These are phyloP conservation scores for Echinops telfairi DNA, from an alignment of 2,113 vertebrate species.

Conservation along the genomic window DNA sequence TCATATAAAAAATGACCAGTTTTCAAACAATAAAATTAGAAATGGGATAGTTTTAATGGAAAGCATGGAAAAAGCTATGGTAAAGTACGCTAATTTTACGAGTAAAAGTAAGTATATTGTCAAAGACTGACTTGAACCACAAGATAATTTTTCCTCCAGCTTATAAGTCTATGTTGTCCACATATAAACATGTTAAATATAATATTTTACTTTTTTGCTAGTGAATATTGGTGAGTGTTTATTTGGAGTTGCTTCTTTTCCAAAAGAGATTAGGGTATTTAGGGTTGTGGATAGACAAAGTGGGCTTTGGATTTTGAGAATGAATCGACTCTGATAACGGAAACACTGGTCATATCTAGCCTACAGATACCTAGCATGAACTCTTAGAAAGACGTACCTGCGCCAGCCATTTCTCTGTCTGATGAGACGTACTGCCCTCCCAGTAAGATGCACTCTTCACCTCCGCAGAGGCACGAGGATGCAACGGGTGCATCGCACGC, in stretches of 20 bases:
- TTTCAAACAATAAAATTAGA: background rate
- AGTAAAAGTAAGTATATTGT: background rate
- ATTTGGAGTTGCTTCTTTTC: conserved; percentile 40
- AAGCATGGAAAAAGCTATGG: background rate
- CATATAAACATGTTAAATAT: background rate
- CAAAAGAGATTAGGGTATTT: background rate
- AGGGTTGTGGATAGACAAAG: background rate
- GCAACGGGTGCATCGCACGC: background rate
- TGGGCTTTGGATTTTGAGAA: background rate
- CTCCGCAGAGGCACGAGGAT: background rate
- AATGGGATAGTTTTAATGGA: background rate
- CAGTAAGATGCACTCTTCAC: background rate
- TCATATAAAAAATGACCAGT: background rate
- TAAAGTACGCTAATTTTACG: background rate
- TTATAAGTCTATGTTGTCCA: conserved; percentile 7
- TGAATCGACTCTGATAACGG: background rate
- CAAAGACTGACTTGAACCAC: background rate
- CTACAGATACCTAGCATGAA: background rate
- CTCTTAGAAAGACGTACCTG: background rate
- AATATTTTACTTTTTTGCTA: conserved; percentile 20
- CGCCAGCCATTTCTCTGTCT: background rate
- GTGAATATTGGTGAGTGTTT: background rate
- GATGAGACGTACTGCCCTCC: background rate
- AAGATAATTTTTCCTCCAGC: background rate
- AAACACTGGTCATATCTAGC: background rate